phyloP scores from a whole-genome alignment of 2,888 invertebrate genomes.

The Melolontha melolontha region DNA sequence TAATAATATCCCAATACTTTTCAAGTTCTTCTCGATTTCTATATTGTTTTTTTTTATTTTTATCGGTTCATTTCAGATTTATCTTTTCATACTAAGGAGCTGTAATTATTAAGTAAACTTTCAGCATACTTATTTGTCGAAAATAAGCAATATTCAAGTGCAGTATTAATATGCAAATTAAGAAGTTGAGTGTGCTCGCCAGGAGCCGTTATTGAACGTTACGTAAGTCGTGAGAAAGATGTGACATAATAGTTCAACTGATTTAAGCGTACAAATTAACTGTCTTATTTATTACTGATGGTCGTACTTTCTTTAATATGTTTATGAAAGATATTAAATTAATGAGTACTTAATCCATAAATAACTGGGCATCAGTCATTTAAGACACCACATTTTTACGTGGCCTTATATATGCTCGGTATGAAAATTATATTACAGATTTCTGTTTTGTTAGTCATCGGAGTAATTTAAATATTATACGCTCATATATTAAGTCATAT shows the following conservation, averaged over 20 bases:
- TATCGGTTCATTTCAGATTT: background rate
- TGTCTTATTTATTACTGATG: background rate
- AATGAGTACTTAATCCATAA: background rate
- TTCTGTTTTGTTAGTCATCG: too few species aligned
- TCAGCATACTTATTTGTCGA: conserved; percentile 20
- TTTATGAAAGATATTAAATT: background rate
- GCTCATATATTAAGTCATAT: too few species aligned
- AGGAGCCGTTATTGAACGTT: conserved; percentile 32
- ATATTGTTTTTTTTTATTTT: background rate
- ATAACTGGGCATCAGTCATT: too few species aligned
- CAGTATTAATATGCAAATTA: conserved; percentile 20
- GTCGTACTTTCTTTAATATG: background rate
- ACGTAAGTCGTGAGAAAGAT: conserved; percentile 35
- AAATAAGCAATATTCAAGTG: conserved; percentile 4
- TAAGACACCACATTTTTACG: too few species aligned
- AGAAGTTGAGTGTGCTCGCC: background rate
- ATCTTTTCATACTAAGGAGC: conserved; percentile 12
- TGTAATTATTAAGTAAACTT: conserved; percentile 24
- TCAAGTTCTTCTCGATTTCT: background rate
- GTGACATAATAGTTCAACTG: conserved; percentile 9
- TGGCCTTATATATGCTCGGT: too few species aligned
- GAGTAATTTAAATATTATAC: too few species aligned
- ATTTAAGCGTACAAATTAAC: background rate
- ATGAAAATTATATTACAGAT: too few species aligned
- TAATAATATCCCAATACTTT: too few species aligned